Evolutionary conservation across 2,888 invertebrate species (phyloP).

Genomic region (Caenorhabditis doughertyi): DNA sequence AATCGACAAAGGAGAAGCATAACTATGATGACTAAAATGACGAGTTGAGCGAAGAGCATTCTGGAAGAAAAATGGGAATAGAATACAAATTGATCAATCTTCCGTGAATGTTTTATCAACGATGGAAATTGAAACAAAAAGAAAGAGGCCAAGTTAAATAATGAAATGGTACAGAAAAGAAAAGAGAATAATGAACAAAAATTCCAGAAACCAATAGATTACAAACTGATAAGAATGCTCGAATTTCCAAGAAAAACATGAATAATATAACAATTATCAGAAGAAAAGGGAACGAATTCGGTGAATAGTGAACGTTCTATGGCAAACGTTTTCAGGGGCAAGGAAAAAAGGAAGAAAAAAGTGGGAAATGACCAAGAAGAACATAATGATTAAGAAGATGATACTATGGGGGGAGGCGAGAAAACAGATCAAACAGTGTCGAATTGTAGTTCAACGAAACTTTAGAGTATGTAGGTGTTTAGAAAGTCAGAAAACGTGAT

Average conservation of each 20-base stretch:
- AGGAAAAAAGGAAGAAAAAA: background rate
- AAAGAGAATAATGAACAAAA: background rate
- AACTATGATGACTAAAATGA: conserved; percentile 56
- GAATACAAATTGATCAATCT: no score
- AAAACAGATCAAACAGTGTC: conserved; percentile 27
- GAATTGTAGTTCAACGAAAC: background rate
- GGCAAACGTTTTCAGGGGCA: background rate
- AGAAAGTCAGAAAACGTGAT: background rate
- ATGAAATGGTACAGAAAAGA: background rate
- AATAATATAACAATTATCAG: background rate
- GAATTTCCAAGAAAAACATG: background rate
- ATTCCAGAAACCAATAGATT: background rate
- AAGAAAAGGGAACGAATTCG: background rate
- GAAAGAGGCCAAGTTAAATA: background rate
- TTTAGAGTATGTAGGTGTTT: background rate
- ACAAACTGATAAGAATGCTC: background rate
- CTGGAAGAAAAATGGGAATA: background rate
- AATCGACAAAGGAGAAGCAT: conserved; percentile 63
- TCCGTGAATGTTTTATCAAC: no score
- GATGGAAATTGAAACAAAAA: conserved; percentile 1
- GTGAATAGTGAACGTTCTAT: conserved; percentile 1
- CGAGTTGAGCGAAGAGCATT: conserved; percentile 60
- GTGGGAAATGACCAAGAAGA: conserved; percentile 2
- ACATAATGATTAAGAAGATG: conserved; percentile 6
- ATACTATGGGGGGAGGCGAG: background rate